Base-by-base conservation (phyloP, 92 coral and sea anemone genomes). In the Siderastrea siderea region DNA sequence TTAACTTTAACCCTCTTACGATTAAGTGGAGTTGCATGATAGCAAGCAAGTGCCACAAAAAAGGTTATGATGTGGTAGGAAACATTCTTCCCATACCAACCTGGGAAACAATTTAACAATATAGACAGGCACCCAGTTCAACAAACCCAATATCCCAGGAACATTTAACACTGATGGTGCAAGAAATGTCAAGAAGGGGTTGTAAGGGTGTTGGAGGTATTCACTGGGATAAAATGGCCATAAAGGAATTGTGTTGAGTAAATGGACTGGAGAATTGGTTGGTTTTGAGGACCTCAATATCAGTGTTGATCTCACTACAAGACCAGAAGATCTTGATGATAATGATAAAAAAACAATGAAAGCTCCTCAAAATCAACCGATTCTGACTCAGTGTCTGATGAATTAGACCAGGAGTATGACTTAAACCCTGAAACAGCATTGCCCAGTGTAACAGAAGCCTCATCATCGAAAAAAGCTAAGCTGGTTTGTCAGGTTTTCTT, bases 111-210 rank as follows among this genome's bases (percentile, higher is more conserved):
- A 64, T 80, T 47, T 78, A 91, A 70, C 82, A 71, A 44, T 91
- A 83, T n/a, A 51, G 92, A 53, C 92, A 88, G 53, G 55, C 89
- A 10, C 45, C 61, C 6, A 77, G 77, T 47, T 71, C 92, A 45
- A 75, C 88, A 51, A 84, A 77, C 1, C 80, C 89, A 66, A 91
- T 91, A 9, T 87, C 91, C 48, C 19, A 82, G 59, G 87, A 82
- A 13, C 87, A 91, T 65, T 50, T 91, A 47, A 45, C 16, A 68
- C 43, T 46, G 10, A 82, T 91, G 88, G 50, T 78, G 3, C 92
- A 87, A 77, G 94, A 91, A 77, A 81, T 91, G 84, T 73, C 79
- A 46, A 17, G 92, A 73, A 78, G 89, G 72, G 81, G 91, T 26
- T 26, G 38, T 26, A 26, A 26, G 38, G 38, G 38, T 26, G 38